Evolutionary conservation across 2,113 vertebrate species (phyloP).

Genomic region (Gobio gobio): DNA sequence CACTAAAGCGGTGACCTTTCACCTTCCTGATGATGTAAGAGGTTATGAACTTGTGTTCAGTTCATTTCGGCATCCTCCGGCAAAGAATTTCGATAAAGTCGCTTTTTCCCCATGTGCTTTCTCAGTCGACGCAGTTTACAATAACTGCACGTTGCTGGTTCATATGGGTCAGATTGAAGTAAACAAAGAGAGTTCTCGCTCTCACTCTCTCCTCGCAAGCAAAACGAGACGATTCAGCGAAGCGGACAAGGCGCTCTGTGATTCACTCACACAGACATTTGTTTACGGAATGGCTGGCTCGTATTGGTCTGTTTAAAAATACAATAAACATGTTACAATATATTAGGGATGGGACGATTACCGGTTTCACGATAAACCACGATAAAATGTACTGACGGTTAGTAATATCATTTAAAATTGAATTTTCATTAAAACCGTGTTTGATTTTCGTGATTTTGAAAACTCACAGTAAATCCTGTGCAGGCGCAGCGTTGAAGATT

Average conservation of each 20-base stretch:
- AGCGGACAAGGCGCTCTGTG: not conserved
- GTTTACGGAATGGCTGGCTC: not conserved
- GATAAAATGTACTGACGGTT: no score
- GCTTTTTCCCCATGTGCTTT: not conserved
- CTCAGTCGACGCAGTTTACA: not conserved
- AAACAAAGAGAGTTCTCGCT: conserved; percentile 13
- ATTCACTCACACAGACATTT: not conserved
- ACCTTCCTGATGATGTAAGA: conserved; percentile 29
- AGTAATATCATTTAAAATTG: no score
- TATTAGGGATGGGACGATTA: no score
- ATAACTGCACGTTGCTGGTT: conserved; percentile 3
- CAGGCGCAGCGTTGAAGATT: no score
- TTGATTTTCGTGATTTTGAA: no score
- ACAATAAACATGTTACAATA: not conserved
- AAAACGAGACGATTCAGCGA: not conserved
- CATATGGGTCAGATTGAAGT: conserved; percentile 16
- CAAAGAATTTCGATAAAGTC: not conserved
- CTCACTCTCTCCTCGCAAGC: not conserved
- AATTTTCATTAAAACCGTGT: no score
- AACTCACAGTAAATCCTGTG: no score
- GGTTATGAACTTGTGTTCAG: conserved; percentile 12
- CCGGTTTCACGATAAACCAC: no score
- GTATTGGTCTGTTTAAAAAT: not conserved
- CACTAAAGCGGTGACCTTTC: conserved; percentile 39
- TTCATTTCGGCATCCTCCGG: conserved; percentile 10